A percentile compares a stretch with the other conserved stretches of the same genome.
Evolutionary conservation across 1,140 invertebrate species (phyloP).

Genomic region (Nasonia giraulti): DNA sequence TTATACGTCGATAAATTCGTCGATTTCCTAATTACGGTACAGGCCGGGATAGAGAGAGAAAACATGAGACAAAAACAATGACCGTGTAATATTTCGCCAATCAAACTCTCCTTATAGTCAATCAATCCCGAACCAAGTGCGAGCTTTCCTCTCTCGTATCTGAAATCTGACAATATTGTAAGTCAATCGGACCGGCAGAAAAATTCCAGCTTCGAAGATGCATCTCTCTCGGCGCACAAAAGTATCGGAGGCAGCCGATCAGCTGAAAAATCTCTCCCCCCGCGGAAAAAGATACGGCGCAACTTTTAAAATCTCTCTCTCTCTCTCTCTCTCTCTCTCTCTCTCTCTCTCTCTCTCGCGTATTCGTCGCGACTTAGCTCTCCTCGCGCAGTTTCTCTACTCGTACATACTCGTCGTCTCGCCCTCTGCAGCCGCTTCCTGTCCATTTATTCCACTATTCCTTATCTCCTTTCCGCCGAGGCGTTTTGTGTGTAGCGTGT

Average conservation of each 20-base stretch:
- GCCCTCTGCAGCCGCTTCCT: constrained; percentile 30
- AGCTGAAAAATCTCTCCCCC: not conserved
- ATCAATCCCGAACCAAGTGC: too few relatives aligned
- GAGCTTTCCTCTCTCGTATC: not conserved
- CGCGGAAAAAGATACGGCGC: not conserved
- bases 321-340: not conserved
- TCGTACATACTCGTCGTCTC: not conserved
- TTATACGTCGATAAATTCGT: constrained; percentile 18
- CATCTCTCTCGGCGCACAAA: not conserved
- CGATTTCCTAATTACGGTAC: constrained; percentile 6
- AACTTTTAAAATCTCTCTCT: not conserved
- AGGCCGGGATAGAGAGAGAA: too few relatives aligned
- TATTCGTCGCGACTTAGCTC: not conserved
- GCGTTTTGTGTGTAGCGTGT: not conserved
- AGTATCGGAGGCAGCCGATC: not conserved
- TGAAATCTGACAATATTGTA: not conserved
- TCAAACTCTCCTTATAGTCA: too few relatives aligned
- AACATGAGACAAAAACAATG: too few relatives aligned
- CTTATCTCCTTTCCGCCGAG: constrained; percentile 41
- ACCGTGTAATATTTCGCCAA: not conserved
- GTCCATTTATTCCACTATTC: constrained; percentile 41
- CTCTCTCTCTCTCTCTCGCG: not conserved
- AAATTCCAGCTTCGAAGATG: not conserved
- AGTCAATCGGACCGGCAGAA: not conserved
- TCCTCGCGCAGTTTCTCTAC: not conserved